Conservation (phyloP, 2,888 invertebrate species). For the Nymphalis c-album region DNA sequence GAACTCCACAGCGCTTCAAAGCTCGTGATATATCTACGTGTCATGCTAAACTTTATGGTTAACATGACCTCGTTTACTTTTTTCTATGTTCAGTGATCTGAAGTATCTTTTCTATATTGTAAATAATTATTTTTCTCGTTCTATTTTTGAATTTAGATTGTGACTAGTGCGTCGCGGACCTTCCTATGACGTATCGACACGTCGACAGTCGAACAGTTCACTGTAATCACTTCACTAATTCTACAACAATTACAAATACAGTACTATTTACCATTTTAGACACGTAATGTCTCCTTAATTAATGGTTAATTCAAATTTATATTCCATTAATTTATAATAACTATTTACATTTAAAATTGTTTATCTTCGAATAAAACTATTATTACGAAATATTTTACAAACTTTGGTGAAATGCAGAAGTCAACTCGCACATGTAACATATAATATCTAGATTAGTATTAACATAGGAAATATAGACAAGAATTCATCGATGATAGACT, state of each 20-base stretch:
- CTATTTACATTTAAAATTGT: slow-evolving; percentile 80
- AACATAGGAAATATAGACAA: slow-evolving; percentile 52
- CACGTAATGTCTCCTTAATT: slow-evolving; percentile 70
- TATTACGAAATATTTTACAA: slow-evolving; percentile 80
- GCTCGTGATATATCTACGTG: slow-evolving; percentile 37
- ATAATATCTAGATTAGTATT: slow-evolving; percentile 61
- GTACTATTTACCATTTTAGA: slow-evolving; percentile 79
- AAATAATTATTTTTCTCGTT: slow-evolving; percentile 2
- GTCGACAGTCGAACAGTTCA: slow-evolving; percentile 54
- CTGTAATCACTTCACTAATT: slow-evolving; percentile 72
- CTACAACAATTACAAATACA: slow-evolving; percentile 81
- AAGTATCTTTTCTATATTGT: slow-evolving; percentile 5
- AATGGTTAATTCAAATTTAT: slow-evolving; percentile 72
- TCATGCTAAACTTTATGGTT: slow-evolving; percentile 33
- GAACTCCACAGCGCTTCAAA: slow-evolving; percentile 39
- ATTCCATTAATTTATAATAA: slow-evolving; percentile 67
- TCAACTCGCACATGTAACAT: slow-evolving; percentile 71
- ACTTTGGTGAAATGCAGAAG: slow-evolving; percentile 80
- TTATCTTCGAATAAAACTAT: slow-evolving; percentile 76
- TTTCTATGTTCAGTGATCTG: slow-evolving; percentile 15
- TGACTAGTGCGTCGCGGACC: slow-evolving; percentile 76
- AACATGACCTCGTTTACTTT: slow-evolving; percentile 33
- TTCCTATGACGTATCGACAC: slow-evolving; percentile 49
- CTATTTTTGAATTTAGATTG: slow-evolving; percentile 34
- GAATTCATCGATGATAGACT: slow-evolving; percentile 42